A percentile compares a stretch with the other conserved stretches of the same genome.
phyloP scores from a whole-genome alignment of 2,888 invertebrate genomes.

The Monopis laevigella region DNA sequence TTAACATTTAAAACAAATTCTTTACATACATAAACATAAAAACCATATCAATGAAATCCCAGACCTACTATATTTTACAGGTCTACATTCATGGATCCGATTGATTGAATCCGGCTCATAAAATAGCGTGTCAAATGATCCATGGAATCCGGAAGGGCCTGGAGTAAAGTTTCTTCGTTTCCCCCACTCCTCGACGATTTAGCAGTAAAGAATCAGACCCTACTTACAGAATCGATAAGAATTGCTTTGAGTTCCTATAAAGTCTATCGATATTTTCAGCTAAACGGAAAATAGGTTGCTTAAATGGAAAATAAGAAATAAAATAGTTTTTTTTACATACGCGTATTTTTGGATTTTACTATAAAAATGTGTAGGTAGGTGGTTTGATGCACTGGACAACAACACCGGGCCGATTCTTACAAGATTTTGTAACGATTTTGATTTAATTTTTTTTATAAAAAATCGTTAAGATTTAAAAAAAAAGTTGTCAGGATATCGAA shows the following conservation, averaged over 20 bases:
- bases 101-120: constrained; percentile 45
- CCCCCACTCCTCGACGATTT: constrained; percentile 12
- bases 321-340: too few species aligned
- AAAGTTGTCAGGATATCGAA: too few species aligned
- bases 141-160: constrained; percentile 30
- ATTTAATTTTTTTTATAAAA: too few species aligned
- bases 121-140: constrained; percentile 42
- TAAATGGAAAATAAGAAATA: constrained; percentile 20
- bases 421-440: too few species aligned
- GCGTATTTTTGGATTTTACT: too few species aligned
- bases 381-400: too few species aligned
- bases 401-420: too few species aligned
- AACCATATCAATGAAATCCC: constrained; percentile 7
- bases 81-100: constrained; percentile 33
- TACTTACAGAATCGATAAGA: constrained; percentile 28
- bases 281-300: background rate
- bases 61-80: constrained; percentile 27
- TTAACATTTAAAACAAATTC: too few species aligned
- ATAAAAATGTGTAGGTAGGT: too few species aligned
- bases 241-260: constrained; percentile 1
- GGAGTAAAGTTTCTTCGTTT: constrained; percentile 1
- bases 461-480: too few species aligned
- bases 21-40: too few species aligned
- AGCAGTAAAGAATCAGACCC: constrained; percentile 25
- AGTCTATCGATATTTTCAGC: background rate